These are phyloP conservation scores for Drosophila mimica DNA, from an alignment of 2,888 invertebrate species.

Conservation along the genomic window DNA sequence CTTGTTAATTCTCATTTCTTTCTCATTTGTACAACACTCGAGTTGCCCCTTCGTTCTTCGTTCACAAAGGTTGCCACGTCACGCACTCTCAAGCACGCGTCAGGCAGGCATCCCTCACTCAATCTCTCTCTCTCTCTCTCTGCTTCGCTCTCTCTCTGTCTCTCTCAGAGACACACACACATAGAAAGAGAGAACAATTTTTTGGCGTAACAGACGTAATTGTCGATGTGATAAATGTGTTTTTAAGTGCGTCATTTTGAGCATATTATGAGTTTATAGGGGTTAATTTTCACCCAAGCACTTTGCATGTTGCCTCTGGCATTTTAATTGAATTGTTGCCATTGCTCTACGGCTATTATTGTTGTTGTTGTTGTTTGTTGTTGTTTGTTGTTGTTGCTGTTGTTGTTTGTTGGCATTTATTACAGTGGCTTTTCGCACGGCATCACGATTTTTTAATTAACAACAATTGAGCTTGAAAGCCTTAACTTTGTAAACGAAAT, in stretches of 20 bases:
- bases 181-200: conserved; percentile 25
- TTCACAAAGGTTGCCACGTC: conserved; percentile 58
- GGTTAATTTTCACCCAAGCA: conserved; percentile 76
- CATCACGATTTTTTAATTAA: conserved; percentile 72
- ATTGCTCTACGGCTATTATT: conserved; percentile 45
- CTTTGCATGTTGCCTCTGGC: conserved; percentile 72
- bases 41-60: conserved; percentile 30
- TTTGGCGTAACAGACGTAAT: conserved; percentile 67
- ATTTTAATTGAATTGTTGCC: conserved; percentile 81
- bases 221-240: conserved; percentile 81
- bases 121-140: not conserved
- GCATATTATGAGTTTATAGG: conserved; percentile 80
- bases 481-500: not conserved
- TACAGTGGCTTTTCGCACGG: conserved; percentile 57
- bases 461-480: conserved; percentile 30
- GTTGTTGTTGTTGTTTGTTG: conserved; percentile 24
- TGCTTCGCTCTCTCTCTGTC: not conserved
- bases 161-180: conserved; percentile 1
- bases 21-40: conserved; percentile 57
- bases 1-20: conserved; percentile 51
- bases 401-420: conserved; percentile 57
- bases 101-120: conserved; percentile 44
- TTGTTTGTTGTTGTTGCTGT: conserved; percentile 21
- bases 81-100: conserved; percentile 71
- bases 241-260: conserved; percentile 81